Evolutionary conservation across 2,888 invertebrate genomes (phyloP), one percentile per base, ranked within the genome.

Genomic region (Drosophila kuntzei): DNA sequence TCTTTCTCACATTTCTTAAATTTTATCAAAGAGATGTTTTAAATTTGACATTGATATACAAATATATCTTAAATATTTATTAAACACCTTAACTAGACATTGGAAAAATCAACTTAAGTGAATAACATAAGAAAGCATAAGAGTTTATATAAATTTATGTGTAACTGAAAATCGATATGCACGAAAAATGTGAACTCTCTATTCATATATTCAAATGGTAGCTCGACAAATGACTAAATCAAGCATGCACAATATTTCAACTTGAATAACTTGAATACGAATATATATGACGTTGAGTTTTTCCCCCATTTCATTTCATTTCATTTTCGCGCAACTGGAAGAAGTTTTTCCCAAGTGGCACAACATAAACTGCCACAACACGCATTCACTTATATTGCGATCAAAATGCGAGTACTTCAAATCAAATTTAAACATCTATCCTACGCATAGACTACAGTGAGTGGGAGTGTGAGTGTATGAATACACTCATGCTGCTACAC

Each of bases 371-470:
- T 57, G 79, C 71, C 80, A 60, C 77, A 79, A 71, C 89, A 85
- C 89, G 87, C 87, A 87, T 87, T 88, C 87, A 87, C 81, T 88
- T 88, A 88, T 83, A 79, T 83, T 46, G 84, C 79, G 80, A 85
- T 88, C 89, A 85, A 88, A 88, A 80, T 79, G 84, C 66, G 64
- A 76, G 75, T 71, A 80, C 87, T 85, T 79, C 72, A 89, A 85
- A 85, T 85, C 87, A 85, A 85, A 85, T 85, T 87, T 85, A 83
- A 89, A 89, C 84, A 89, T 79, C 71, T 74, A 61, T 64, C 54
- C 62, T 41, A 18, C 44, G 44, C 20, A 37, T 47, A 54, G 12
- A 50, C 7, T 29, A 20, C n/a, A 32, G 37, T n/a, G 34, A 37
- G 34, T 27, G 43, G 34, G 47, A 20, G 18, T 54, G 37, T n/a